Evolutionary conservation across 2,888 invertebrate species (phyloP), one percentile per base, ranked within the genome.

Genomic region (Pachymerium ferrugineum): DNA sequence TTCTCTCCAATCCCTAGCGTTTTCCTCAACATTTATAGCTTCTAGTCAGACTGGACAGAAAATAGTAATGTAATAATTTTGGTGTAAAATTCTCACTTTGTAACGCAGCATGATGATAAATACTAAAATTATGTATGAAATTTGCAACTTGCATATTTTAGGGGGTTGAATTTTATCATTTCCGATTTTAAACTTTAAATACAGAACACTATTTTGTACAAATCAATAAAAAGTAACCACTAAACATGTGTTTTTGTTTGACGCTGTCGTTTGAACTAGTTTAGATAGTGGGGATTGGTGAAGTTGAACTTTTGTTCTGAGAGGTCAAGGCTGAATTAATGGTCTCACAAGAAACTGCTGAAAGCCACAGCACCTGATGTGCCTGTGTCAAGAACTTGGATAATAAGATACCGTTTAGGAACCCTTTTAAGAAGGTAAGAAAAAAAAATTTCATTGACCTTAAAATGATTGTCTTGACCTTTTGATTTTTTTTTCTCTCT

Each of bases 281-380:
- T 62, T 62, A 62, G 14, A n/a, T 6, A 62, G 62, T 62, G 25
- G 62, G 38, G 62, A 62, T 62, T 62, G 62, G 62, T 22, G 62
- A 47, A 62, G 62, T 62, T 62, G 62, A 62, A 62, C 62, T 62
- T 62, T 62, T 62, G 62, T 62, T 62, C 62, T 28, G 28, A 25
- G 62, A 62, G 62, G 62, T 62, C 62, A 62, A 62, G 62, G 62
- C 28, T 62, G 62, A 12, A n/a, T 54, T 62, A 28, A 62, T 62
- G 62, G 62, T 62, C n/a, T n/a, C 47, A 54, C 62, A 62, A 62
- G 25, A 62, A 22, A 25, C 4, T 10, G 28, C 62, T 3, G 12
- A 25, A 25, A 62, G 62, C 62, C 62, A 25, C 62, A 28, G 25
- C 14, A 8, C 3, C 25, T 28, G 62, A 62, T 62, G 62, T 62